Evolutionary conservation across 2,113 vertebrate genomes (phyloP).

Genomic region (Oriolus oriolus): DNA sequence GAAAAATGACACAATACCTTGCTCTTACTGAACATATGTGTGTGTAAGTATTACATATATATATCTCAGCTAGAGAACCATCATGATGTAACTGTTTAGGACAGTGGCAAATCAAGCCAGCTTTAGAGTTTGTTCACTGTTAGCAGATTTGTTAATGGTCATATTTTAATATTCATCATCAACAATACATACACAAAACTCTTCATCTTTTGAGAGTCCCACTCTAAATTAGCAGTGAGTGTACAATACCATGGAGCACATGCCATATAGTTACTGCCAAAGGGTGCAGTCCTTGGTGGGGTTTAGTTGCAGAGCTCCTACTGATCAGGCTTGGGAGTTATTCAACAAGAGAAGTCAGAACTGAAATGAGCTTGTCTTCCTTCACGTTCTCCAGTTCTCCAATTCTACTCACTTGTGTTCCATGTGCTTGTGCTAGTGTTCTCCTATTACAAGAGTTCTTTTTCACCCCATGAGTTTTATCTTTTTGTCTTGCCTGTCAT

Average conservation of each 20-base stretch:
- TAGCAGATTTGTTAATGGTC: background rate
- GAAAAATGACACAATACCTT: background rate
- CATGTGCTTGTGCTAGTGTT: rapidly evolving
- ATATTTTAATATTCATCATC: background rate
- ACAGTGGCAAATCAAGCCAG: background rate
- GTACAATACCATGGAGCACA: background rate
- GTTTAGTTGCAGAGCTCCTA: background rate
- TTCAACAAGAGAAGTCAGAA: background rate
- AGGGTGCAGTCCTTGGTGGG: background rate
- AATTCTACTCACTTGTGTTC: background rate
- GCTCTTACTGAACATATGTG: background rate
- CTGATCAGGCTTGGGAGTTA: background rate
- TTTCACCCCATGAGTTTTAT: background rate
- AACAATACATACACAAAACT: background rate
- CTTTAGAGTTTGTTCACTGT: background rate
- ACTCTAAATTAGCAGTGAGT: background rate
- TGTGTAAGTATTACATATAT: background rate
- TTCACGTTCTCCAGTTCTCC: background rate
- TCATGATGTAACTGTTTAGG: background rate
- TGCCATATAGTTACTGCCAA: background rate
- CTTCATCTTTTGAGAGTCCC: background rate
- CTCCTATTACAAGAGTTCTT: background rate
- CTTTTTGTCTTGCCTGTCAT: background rate
- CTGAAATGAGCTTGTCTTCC: background rate
- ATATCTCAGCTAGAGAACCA: background rate